Conservation (phyloP, 2,113 vertebrate species). For the Plotosus lineatus region DNA sequence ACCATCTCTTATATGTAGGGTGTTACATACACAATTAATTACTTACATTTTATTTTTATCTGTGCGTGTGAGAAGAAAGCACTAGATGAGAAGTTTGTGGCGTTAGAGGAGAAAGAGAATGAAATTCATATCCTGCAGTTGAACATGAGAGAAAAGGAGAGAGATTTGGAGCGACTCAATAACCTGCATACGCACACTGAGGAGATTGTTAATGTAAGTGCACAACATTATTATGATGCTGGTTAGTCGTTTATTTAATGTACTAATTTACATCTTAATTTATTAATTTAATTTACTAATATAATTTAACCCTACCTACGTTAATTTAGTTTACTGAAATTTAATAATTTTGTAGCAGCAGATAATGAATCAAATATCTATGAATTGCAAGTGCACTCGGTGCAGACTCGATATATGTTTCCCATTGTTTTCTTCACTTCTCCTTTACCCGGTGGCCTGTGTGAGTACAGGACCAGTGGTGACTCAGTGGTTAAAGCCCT, state of each 20-base stretch:
- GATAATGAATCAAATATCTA: background rate
- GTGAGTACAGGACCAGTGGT: too few species aligned
- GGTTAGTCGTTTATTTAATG: too few species aligned
- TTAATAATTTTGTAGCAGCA: background rate
- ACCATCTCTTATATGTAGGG: background rate
- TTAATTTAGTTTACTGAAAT: too few species aligned
- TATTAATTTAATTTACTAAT: too few species aligned
- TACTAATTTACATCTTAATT: too few species aligned
- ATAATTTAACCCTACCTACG: too few species aligned
- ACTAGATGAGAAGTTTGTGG: slow-evolving; percentile 75
- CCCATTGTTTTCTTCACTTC: too few species aligned
- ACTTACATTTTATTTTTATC: background rate
- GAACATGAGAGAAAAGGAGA: slow-evolving; percentile 73
- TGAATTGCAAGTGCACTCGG: too few species aligned
- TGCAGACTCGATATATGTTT: too few species aligned
- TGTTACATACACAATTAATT: background rate
- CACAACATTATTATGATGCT: background rate
- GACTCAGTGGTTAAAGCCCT: too few species aligned
- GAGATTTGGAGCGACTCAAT: slow-evolving; percentile 74
- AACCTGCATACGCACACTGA: slow-evolving; percentile 73
- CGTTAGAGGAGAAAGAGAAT: slow-evolving; percentile 78
- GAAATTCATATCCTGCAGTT: slow-evolving; percentile 75
- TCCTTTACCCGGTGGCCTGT: too few species aligned
- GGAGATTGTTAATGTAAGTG: slow-evolving; percentile 74
- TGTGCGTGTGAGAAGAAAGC: slow-evolving; percentile 64